phyloP scores from a whole-genome alignment of 2,113 vertebrate genomes.

The Machaerirhynchus nigripectus region DNA sequence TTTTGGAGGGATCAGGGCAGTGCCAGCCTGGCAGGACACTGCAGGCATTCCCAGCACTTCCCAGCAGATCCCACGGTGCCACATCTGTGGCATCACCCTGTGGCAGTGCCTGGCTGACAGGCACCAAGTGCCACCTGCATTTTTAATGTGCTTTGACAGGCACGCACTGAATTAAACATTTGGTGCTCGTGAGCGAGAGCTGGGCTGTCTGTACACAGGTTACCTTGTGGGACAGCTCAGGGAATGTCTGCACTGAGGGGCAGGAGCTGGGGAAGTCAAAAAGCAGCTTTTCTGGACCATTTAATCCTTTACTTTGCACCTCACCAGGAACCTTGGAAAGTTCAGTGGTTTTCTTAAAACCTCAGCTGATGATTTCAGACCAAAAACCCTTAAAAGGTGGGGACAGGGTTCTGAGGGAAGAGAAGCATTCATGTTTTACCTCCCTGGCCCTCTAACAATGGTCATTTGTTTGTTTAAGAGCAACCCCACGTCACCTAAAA shows the following conservation, averaged over 20 bases:
- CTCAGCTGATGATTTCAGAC: not conserved
- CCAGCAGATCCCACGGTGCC: not conserved
- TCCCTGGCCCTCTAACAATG: not conserved
- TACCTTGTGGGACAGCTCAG: not conserved
- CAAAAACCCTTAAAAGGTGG: not conserved
- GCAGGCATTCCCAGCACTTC: not conserved
- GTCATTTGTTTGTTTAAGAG: not conserved
- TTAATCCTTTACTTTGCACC: not conserved
- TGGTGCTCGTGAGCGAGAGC: not conserved
- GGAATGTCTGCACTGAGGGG: not conserved
- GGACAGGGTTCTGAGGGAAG: not conserved
- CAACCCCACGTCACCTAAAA: not conserved
- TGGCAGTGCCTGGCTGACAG: not conserved
- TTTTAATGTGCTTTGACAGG: constrained; percentile 31
- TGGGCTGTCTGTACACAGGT: not conserved
- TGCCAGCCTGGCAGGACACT: not conserved
- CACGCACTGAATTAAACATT: constrained; percentile 30
- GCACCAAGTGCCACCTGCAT: constrained; percentile 29
- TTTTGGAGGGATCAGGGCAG: not conserved
- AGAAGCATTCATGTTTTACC: not conserved
- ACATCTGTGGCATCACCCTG: not conserved
- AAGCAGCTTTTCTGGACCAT: not conserved
- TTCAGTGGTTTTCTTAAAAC: not conserved
- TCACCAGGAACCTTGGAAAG: not conserved
- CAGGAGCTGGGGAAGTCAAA: not conserved